Percentiles rank a stretch among this genome's conserved stretches.
These are phyloP conservation scores for Odontomyia ornata DNA, from an alignment of 2,888 invertebrate genomes.

Conservation along the genomic window DNA sequence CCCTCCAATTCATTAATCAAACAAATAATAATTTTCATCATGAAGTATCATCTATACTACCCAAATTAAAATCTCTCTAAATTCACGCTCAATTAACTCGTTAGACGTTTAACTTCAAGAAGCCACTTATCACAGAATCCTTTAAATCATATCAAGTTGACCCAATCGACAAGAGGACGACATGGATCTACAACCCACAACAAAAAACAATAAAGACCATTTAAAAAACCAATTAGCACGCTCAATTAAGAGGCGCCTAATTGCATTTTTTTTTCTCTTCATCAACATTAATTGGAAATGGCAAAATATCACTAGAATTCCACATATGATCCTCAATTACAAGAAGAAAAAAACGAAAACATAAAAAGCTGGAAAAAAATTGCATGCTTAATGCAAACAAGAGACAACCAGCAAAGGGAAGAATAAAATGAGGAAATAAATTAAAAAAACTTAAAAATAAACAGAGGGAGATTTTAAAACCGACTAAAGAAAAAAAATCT, in stretches of 20 bases:
- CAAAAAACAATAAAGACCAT: not conserved
- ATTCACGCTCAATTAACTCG: not conserved
- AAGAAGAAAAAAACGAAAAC: not conserved
- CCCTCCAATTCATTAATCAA: no score
- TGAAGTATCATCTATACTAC: no score
- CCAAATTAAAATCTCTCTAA: no score
- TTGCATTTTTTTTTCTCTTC: conserved; percentile 36
- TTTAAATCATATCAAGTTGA: not conserved
- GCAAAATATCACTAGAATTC: not conserved
- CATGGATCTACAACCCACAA: no score
- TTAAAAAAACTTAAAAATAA: no score
- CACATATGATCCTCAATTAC: not conserved
- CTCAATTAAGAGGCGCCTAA: conserved; percentile 45
- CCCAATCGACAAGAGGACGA: not conserved
- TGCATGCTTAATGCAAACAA: not conserved
- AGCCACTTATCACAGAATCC: not conserved
- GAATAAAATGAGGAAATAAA: no score
- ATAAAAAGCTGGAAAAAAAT: not conserved
- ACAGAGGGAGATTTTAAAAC: not conserved
- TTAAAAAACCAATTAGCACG: conserved; percentile 45
- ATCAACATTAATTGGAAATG: not conserved
- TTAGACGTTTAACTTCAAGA: not conserved
- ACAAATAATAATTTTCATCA: no score
- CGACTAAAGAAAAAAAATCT: not conserved
- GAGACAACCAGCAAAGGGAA: not conserved